Conservation (phyloP, 1,140 invertebrate genomes). For the Lucilia cuprina region DNA sequence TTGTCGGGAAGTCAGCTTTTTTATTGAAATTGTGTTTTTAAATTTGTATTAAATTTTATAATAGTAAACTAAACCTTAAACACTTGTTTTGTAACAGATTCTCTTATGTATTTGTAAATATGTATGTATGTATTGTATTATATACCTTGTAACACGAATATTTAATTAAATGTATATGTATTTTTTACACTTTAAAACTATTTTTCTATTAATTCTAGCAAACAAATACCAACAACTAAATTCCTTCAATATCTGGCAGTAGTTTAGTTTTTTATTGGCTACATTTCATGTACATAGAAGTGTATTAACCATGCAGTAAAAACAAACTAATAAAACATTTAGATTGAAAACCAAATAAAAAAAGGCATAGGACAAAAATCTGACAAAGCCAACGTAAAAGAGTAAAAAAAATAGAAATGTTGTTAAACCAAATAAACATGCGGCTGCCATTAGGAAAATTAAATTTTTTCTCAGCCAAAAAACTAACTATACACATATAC, state of each 20-base stretch:
- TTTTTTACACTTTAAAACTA: neutral
- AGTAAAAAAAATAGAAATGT: neutral
- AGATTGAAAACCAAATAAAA: neutral
- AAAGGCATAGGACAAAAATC: neutral
- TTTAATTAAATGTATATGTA: neutral
- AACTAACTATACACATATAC: neutral
- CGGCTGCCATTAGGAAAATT: slow-evolving; percentile 27
- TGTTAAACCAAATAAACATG: slow-evolving; percentile 23
- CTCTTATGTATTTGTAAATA: too few relatives aligned
- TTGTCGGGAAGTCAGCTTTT: too few relatives aligned
- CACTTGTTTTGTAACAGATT: neutral
- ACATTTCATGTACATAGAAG: slow-evolving; percentile 1
- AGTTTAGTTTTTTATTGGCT: neutral
- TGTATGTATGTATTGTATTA: neutral
- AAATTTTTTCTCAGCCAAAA: slow-evolving; percentile 26
- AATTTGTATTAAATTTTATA: too few relatives aligned
- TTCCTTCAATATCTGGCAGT: neutral
- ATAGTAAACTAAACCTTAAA: neutral
- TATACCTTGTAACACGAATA: neutral
- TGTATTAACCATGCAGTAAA: slow-evolving; percentile 22
- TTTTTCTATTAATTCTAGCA: neutral
- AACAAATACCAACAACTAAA: neutral
- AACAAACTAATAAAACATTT: slow-evolving; percentile 19
- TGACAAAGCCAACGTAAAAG: neutral
- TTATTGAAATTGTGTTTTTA: too few relatives aligned